These are phyloP conservation scores for Choloepus hoffmanni DNA, from an alignment of 2,113 vertebrate species.

Conservation along the genomic window DNA sequence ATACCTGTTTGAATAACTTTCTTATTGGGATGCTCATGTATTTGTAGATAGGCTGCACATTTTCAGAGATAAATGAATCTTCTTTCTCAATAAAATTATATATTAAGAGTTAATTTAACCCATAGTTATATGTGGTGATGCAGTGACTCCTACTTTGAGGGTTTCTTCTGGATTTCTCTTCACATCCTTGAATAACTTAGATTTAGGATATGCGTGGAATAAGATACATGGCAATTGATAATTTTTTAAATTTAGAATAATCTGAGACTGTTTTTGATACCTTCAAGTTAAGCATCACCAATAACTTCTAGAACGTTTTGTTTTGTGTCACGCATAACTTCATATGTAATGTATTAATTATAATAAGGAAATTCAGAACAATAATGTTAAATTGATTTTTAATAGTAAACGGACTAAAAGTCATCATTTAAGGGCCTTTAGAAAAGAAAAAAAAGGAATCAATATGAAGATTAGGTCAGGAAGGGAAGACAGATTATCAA, in stretches of 20 bases:
- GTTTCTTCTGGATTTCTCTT: background rate
- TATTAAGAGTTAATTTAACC: background rate
- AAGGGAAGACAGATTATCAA: background rate
- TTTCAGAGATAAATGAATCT: background rate
- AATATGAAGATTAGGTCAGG: background rate
- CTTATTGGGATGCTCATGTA: background rate
- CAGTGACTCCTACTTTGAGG: background rate
- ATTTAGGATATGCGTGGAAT: constrained; percentile 13
- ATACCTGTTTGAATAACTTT: constrained; percentile 45
- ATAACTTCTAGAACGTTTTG: background rate
- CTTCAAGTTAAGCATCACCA: background rate
- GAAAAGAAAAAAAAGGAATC: background rate
- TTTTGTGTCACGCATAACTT: background rate
- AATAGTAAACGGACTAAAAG: background rate
- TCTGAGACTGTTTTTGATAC: background rate
- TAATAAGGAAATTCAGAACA: constrained; percentile 43
- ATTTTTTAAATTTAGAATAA: constrained; percentile 47
- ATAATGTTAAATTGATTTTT: constrained; percentile 28
- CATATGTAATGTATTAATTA: background rate
- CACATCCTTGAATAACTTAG: background rate
- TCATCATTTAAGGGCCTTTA: background rate
- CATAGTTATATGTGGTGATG: background rate
- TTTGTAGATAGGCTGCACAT: background rate
- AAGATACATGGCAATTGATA: background rate
- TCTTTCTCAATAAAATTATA: background rate